Percentiles rank a stretch among this genome's conserved stretches.
These are phyloP conservation scores for Ranitomeya variabilis DNA, from an alignment of 2,113 vertebrate genomes.

Conservation along the genomic window DNA sequence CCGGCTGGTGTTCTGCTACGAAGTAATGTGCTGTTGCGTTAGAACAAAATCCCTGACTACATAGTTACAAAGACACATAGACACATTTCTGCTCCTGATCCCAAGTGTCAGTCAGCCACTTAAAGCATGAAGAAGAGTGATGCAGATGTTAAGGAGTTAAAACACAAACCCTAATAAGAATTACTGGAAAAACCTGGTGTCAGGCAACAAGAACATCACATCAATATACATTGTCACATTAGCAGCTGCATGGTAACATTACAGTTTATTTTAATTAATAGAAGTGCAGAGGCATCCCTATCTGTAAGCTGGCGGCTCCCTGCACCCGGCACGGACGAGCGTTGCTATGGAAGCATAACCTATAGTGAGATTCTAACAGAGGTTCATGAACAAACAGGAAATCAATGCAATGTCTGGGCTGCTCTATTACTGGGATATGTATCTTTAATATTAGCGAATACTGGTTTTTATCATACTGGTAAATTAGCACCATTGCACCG, in stretches of 20 bases:
- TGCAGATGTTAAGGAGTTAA: not conserved
- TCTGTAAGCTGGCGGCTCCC: slow-evolving; percentile 67
- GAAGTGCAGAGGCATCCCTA: slow-evolving; percentile 58
- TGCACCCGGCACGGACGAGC: slow-evolving; percentile 66
- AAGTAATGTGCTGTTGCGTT: too few relatives aligned
- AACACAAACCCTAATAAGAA: not conserved
- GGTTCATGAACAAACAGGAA: slow-evolving; percentile 61
- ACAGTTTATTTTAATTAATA: slow-evolving; percentile 68
- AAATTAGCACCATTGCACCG: not conserved
- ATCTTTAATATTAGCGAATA: slow-evolving; percentile 19
- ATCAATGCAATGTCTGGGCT: slow-evolving; percentile 57
- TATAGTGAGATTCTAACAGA: slow-evolving; percentile 61
- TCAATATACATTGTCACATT: not conserved
- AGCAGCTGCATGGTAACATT: not conserved
- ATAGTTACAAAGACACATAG: too few relatives aligned
- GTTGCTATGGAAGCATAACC: slow-evolving; percentile 73
- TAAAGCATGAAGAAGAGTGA: not conserved
- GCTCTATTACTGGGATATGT: slow-evolving; percentile 49
- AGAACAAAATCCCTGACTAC: too few relatives aligned
- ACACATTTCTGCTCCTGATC: too few relatives aligned
- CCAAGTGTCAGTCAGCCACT: not conserved
- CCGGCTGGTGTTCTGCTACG: too few relatives aligned
- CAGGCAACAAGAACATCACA: too few relatives aligned
- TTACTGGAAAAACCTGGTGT: not conserved
- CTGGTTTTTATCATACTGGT: not conserved